phyloP scores from a whole-genome alignment of 2,888 invertebrate species.

The Argyra leucocephala region DNA sequence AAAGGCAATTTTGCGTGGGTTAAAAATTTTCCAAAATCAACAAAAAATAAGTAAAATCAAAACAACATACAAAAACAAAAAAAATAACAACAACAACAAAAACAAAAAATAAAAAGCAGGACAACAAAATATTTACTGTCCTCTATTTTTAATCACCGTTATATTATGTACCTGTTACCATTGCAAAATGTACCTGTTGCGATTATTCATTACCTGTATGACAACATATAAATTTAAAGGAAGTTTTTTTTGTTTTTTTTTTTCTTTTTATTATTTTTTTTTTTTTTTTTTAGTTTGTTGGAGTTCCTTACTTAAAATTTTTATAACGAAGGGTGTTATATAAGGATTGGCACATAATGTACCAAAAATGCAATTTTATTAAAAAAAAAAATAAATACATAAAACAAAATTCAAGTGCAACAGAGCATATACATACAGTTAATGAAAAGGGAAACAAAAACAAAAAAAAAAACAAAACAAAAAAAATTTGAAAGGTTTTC shows the following conservation, averaged over 20 bases:
- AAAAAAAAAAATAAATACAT: no score
- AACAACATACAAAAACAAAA: not conserved
- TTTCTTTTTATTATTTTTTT: conserved; percentile 12
- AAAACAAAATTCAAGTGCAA: not conserved
- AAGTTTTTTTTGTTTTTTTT: not conserved
- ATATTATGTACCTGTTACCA: not conserved
- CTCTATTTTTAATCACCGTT: not conserved
- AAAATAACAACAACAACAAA: no score
- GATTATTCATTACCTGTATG: not conserved
- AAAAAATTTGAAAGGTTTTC: not conserved
- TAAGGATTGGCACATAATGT: not conserved
- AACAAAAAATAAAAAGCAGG: not conserved
- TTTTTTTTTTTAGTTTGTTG: conserved; percentile 9
- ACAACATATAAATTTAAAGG: no score
- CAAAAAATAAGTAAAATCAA: not conserved
- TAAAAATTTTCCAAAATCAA: not conserved
- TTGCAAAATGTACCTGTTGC: conserved; percentile 1
- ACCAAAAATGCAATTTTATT: not conserved
- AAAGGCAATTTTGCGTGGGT: not conserved
- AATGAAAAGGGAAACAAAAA: not conserved
- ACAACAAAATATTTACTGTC: not conserved
- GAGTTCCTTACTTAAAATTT: no score
- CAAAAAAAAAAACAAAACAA: not conserved
- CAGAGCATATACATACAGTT: not conserved
- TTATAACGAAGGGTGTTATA: conserved; percentile 16